A percentile compares a stretch with the other conserved stretches of the same genome.
Conservation (phyloP, 2,797 vertebrate species). For the Lepus townsendii region DNA sequence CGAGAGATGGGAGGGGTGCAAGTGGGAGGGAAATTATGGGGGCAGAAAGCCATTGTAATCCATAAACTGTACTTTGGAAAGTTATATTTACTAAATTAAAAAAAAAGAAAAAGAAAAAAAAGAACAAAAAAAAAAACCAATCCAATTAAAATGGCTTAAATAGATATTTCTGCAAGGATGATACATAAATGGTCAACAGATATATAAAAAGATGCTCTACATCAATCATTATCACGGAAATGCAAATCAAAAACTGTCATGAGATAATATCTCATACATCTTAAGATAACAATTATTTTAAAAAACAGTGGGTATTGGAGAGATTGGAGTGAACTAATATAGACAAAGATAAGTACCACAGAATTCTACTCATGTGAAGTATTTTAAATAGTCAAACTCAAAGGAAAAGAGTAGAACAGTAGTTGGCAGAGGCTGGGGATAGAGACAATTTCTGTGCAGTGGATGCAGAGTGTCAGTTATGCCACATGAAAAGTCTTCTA, state of each 20-base stretch:
- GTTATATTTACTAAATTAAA: no score
- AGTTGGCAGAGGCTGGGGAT: background rate
- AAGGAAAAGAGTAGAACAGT: background rate
- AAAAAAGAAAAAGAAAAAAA: no score
- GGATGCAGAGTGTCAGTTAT: background rate
- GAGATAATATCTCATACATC: background rate
- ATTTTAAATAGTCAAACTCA: background rate
- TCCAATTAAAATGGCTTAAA: no score
- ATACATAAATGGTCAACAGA: no score
- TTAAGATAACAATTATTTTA: background rate
- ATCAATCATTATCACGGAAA: background rate
- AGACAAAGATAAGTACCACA: background rate
- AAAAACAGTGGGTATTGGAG: background rate
- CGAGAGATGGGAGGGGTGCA: no score
- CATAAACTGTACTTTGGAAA: no score
- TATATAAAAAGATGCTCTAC: no score
- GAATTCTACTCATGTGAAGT: background rate
- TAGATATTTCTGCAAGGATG: no score
- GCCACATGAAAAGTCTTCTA: slow-evolving; percentile 2
- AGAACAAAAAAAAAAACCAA: no score
- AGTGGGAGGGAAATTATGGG: no score
- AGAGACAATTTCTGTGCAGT: background rate
- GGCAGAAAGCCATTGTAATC: no score
- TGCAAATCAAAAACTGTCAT: background rate
- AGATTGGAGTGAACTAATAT: background rate